A percentile compares a stretch with the other conserved stretches of the same genome.
These are phyloP conservation scores for Lordiphosa collinella DNA, from an alignment of 1,140 invertebrate genomes.

Conservation along the genomic window DNA sequence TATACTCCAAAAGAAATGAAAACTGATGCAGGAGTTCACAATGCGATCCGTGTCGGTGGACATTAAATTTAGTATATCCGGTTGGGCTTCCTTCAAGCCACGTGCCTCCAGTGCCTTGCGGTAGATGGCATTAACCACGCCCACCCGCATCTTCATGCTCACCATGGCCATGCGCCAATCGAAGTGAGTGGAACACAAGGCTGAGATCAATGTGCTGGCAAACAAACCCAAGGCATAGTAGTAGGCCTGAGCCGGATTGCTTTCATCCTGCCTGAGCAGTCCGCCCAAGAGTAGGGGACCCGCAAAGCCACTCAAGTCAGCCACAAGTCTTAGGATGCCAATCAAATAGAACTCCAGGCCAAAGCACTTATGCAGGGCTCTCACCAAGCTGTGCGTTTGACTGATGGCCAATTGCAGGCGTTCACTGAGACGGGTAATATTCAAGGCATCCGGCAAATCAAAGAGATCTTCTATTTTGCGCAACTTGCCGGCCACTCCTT, in stretches of 20 bases:
- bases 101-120: constrained; percentile 88
- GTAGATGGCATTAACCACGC: constrained; percentile 92
- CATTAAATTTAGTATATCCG: constrained; percentile 97
- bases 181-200: constrained; percentile 93
- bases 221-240: constrained; percentile 89
- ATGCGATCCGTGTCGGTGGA: constrained; percentile 97
- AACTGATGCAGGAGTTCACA: constrained; percentile 96
- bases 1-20: constrained; percentile 98
- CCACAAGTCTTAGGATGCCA: constrained; percentile 91
- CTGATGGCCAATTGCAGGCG: constrained; percentile 56
- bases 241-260: constrained; percentile 83
- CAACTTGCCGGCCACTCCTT: constrained; percentile 88
- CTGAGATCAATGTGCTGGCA: constrained; percentile 83
- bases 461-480: constrained; percentile 90
- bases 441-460: constrained; percentile 85
- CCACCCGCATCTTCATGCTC: constrained; percentile 91
- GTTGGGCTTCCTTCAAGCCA: constrained; percentile 53
- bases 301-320: constrained; percentile 91
- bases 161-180: constrained; percentile 92
- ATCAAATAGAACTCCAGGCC: constrained; percentile 93
- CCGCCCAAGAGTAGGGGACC: constrained; percentile 90
- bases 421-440: constrained; percentile 58
- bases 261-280: constrained; percentile 40
- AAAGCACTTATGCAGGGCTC: constrained; percentile 90
- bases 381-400: constrained; percentile 82